A percentile compares a stretch with the other conserved stretches of the same genome.
These are phyloP conservation scores for Oryzias sinensis DNA, from an alignment of 2,797 vertebrate genomes.

Conservation along the genomic window DNA sequence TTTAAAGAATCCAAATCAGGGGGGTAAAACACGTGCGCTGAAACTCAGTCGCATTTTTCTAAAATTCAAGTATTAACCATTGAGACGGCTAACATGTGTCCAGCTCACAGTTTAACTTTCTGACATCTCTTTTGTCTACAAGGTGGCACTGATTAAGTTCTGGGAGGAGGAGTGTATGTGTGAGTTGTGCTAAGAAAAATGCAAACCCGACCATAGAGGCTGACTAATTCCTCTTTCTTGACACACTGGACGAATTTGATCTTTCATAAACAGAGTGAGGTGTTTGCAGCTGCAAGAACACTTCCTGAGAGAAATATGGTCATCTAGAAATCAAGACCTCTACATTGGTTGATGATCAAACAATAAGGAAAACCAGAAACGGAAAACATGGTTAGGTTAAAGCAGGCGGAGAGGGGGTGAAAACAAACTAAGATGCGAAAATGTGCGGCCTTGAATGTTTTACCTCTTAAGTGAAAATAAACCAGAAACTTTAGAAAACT, in stretches of 20 bases:
- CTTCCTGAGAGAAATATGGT: no score
- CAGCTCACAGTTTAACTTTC: neutral
- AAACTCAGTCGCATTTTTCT: neutral
- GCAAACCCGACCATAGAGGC: neutral
- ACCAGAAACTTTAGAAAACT: no score
- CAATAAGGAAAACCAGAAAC: no score
- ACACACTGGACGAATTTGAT: conserved; percentile 6
- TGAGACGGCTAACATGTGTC: neutral
- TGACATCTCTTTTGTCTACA: conserved; percentile 6
- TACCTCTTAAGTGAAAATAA: no score
- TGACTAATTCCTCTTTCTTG: neutral
- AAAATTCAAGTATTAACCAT: conserved; percentile 1
- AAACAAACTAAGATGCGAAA: no score
- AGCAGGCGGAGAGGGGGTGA: no score
- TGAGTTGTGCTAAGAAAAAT: conserved; percentile 2
- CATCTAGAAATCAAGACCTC: no score
- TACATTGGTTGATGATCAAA: no score
- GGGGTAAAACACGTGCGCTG: neutral
- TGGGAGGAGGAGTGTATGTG: neutral
- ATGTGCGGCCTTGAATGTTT: no score
- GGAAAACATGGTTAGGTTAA: no score
- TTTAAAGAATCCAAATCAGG: neutral
- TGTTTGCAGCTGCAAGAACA: no score
- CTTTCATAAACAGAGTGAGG: conserved; percentile 11
- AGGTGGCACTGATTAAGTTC: conserved; percentile 9